Evolutionary conservation across 2,888 invertebrate species (phyloP).

Genomic region (Zaprionus obscuricornis): DNA sequence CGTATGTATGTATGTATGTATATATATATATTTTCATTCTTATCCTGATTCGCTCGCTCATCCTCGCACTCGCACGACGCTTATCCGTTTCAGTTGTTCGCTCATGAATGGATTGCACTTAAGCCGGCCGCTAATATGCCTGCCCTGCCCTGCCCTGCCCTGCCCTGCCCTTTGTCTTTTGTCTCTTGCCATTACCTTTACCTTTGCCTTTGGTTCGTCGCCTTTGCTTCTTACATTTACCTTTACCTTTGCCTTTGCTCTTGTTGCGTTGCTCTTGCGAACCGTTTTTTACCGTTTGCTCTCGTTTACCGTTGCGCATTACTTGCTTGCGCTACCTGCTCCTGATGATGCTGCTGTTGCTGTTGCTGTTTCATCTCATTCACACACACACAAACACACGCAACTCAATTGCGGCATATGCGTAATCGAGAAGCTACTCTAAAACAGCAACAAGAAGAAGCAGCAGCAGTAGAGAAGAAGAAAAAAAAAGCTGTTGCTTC

Average conservation of each 20-base stretch:
- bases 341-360: constrained; percentile 7
- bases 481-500: constrained; percentile 48
- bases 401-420: constrained; percentile 37
- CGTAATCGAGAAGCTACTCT: constrained; percentile 57
- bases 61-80: constrained; percentile 33
- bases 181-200: not conserved
- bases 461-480: too few relatives aligned
- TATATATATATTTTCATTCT: constrained; percentile 12
- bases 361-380: not conserved
- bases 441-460: too few relatives aligned
- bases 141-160: constrained; percentile 6
- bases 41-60: constrained; percentile 14
- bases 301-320: constrained; percentile 40
- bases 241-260: too few relatives aligned
- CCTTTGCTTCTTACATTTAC: too few relatives aligned
- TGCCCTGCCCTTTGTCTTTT: too few relatives aligned
- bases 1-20: too few relatives aligned
- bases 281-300: too few relatives aligned
- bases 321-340: constrained; percentile 30
- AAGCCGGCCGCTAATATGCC: constrained; percentile 64
- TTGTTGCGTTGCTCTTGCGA: too few relatives aligned
- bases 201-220: too few relatives aligned
- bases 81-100: constrained; percentile 46
- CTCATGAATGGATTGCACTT: constrained; percentile 62
- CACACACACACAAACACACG: constrained; percentile 3